Evolutionary conservation across 1,140 invertebrate species (phyloP), one percentile per base, ranked within the genome.

Genomic region (Nebria ingens): DNA sequence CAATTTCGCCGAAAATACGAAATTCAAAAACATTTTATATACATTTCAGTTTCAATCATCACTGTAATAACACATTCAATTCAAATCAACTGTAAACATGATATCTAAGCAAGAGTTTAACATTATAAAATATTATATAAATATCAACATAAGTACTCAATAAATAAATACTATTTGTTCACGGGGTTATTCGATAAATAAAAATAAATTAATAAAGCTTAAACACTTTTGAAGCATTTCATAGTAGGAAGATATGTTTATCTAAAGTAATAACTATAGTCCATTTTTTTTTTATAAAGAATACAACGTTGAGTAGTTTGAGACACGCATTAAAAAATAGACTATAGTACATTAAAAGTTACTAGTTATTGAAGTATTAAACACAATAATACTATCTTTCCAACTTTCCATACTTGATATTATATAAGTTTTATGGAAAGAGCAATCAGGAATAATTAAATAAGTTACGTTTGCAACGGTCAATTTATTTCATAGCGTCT

Each of bases 401-500:
- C n/a, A n/a, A n/a, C n/a, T n/a, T n/a, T n/a, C n/a, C n/a, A n/a
- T n/a, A n/a, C n/a, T n/a, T n/a, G n/a, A n/a, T n/a, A 34, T 34
- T 34, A 34, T 34, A 6, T 9, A 9, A 34, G 25, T 34, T 34
- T 34, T 34, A n/a, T 34, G 25, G 25, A 34, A 34, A 34, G 25
- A 34, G 25, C 25, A 34, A n/a, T 45, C 40, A 45, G 40, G 40
- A 45, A 45, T 45, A 11, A 12, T 45, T 45, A n/a, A 12, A 17
- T 45, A 45, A 17, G 15, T 45, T 45, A 11, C 40, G 40, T 11
- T 57, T 52, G 17, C 42, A 34, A 9, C 40, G 22, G 22, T 40
- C 19, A 42, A 21, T 56, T 19, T 23, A 38, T 45, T 17, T 56
- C 59, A 68, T 29, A 65, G 23, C 57, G 68, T 68, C 59, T 69